Evolutionary conservation across 1,140 invertebrate species (phyloP).

Genomic region (Contarinia nasturtii): DNA sequence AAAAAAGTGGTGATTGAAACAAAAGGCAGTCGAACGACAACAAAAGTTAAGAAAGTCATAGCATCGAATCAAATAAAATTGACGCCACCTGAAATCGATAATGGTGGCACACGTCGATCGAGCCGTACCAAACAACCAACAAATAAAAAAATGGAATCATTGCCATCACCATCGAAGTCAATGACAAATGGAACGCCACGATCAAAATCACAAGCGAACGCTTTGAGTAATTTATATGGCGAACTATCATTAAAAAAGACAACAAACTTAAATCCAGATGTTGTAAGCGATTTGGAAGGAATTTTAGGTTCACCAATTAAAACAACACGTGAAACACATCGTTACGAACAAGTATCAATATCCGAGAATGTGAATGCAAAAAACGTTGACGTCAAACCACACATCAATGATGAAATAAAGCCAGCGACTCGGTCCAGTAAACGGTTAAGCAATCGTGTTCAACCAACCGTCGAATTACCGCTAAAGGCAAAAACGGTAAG

Average conservation of each 20-base stretch:
- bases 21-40: no score
- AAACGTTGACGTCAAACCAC: no score
- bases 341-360: not conserved
- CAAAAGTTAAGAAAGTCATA: no score
- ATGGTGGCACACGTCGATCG: no score
- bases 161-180: not conserved
- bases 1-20: no score
- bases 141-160: not conserved
- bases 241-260: slow-evolving; percentile 7
- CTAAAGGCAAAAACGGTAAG: not conserved
- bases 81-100: no score
- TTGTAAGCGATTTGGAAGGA: slow-evolving; percentile 22
- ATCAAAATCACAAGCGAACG: not conserved
- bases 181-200: not conserved
- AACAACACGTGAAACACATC: not conserved
- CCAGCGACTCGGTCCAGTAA: no score
- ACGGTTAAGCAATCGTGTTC: no score
- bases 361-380: no score
- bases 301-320: slow-evolving; percentile 20
- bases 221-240: not conserved
- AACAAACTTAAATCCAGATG: slow-evolving; percentile 18
- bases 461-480: slow-evolving; percentile 9
- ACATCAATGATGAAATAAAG: no score
- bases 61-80: no score
- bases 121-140: not conserved